Evolutionary conservation across 1,140 invertebrate species (phyloP), one percentile per base, ranked within the genome.

Genomic region (Diachasmimorpha longicaudata): DNA sequence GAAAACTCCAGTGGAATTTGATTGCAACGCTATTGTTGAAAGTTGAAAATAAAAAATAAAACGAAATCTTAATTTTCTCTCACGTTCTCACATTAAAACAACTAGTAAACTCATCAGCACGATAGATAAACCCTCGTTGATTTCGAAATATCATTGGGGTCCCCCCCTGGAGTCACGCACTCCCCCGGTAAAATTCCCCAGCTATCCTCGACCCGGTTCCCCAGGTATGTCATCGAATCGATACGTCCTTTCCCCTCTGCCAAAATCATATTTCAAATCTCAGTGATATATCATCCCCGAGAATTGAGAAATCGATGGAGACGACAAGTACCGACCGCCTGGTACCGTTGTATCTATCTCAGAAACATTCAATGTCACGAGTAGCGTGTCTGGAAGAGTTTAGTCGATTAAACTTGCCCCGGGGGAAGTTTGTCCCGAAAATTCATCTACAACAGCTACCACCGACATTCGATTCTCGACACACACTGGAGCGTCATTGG

Each of bases 341-440:
- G 77, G 77, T 79, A 79, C 77, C 71, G 66, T 8, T 66, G 11
- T 67, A 31, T 21, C 16, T 63, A 19, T 70, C 52, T 67, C 23
- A n/a, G 16, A 0, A 70, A 76, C 39, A 72, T 78, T 78, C 77
- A 78, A 78, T 78, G 77, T 78, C 74, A 76, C 46, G 31, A 16
- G 4, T 74, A 46, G 70, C 77, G 68, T 76, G 77, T 69, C 19
- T 68, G 21, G 14, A 23, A n/a, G n/a, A 69, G 46, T 78, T 75
- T 78, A 75, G 46, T 70, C 77, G 74, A 75, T 78, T 68, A 75
- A 42, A 67, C 14, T 42, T 52, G 21, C 55, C 55, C 25, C 46
- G 37, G 36, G 16, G 37, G 25, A 58, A 55, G 31, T 74, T 31
- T 72, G 31, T 72, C 48, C 25, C 14, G 19, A 63, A 63, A 63